Base-by-base conservation (phyloP, 23 tunicate genomes). In the Ciona savignyi region DNA sequence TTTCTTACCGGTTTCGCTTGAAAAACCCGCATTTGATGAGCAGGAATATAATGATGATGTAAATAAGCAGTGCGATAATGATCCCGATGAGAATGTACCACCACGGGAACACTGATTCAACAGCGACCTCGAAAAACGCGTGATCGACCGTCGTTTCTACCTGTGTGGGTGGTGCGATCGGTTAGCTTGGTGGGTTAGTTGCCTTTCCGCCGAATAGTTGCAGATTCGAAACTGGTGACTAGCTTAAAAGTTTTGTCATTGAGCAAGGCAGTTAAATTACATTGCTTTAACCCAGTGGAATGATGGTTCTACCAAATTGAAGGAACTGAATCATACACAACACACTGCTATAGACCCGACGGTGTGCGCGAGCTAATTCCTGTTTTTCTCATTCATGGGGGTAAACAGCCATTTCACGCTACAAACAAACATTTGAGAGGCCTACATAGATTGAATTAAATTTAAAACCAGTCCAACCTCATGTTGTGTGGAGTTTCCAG, bases 1-100 rank as follows among this genome's bases (percentile, higher is more conserved):
- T 21, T n/a, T n/a, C n/a, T n/a, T n/a, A 81, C 86, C 75, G 34
- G 48, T 81, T 73, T 27, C 86, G 48, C 32, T 74, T 81, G 65
- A 81, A 81, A 65, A 81, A 81, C 30, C 95, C 95, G 51, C 82
- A 81, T 76, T 35, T 63, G 4, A 76, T 29, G n/a, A 87, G 49
- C 2, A 76, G 30, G 11, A 77, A 66, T 30, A 87, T 76, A 21
- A 87, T 49, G 22, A 81, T 21, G 56, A 76, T 65, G 82, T 87
- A 87, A 11, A 81, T 28, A 27, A 87, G 63, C 32, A 87, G 79
- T 4, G 69, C 81, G 23, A 81, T 23, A 15, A 87, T 49, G 33
- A 87, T 26, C 28, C 61, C 95, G 25, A 87, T 87, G 3, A 87
- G 30, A 49, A 87, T 87, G 34, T 69, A 87, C 95, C 95, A 87